Conservation (phyloP, 1,140 invertebrate species). For the Batillaria attramentaria region DNA sequence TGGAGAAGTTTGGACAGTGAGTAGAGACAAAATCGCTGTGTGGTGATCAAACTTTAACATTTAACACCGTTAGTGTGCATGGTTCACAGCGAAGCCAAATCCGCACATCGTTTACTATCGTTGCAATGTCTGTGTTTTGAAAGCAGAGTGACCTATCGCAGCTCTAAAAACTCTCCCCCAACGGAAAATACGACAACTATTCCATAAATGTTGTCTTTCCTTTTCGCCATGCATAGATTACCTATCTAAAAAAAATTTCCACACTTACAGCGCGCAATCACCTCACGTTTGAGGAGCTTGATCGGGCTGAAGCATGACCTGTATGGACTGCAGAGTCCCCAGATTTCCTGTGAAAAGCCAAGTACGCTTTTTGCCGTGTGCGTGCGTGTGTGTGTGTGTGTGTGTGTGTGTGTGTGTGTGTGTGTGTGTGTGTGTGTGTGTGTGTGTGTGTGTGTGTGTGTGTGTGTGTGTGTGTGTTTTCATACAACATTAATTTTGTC, state of each 20-base stretch:
- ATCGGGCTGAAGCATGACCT: too few species aligned
- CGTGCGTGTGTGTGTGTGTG: neutral
- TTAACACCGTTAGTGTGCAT: neutral
- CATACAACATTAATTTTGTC: too few species aligned
- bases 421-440: neutral
- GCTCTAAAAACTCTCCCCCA: too few species aligned
- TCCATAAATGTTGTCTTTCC: neutral
- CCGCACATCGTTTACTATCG: neutral
- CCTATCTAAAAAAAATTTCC: neutral
- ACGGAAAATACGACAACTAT: too few species aligned
- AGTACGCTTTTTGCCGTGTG: neutral
- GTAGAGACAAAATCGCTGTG: too few species aligned
- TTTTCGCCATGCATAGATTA: neutral
- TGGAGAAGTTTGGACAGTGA: too few species aligned
- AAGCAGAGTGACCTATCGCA: neutral
- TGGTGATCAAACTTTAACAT: too few species aligned
- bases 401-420: conserved; percentile 14
- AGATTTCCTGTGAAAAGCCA: too few species aligned
- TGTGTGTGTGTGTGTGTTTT: conserved; percentile 3
- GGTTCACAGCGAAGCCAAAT: neutral
- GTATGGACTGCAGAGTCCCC: too few species aligned
- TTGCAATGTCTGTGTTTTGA: neutral
- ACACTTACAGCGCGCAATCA: neutral
- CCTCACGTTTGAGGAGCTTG: neutral
- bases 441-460: neutral